phyloP scores from a whole-genome alignment of 2,888 invertebrate genomes.

The Apomyelois bistriatella region DNA sequence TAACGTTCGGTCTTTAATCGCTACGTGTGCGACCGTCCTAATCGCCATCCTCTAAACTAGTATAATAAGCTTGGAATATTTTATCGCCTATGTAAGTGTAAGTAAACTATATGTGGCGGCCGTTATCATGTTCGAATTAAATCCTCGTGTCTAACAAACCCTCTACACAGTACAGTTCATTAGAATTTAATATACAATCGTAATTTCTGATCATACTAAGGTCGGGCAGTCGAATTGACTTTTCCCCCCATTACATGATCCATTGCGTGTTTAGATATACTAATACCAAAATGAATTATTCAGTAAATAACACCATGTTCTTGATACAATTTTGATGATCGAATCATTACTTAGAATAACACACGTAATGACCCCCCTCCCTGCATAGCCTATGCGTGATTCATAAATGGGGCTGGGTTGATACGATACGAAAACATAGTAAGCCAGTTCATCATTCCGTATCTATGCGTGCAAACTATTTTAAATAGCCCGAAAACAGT shows the following conservation, averaged over 20 bases:
- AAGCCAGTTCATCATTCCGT: conserved; percentile 57
- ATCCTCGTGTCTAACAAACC: conserved; percentile 30
- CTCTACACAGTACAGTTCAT: conserved; percentile 34
- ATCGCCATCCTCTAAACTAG: conserved; percentile 80
- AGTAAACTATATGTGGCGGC: conserved; percentile 41
- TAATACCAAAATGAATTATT: conserved; percentile 65
- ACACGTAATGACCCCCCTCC: conserved; percentile 51
- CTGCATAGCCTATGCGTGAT: conserved; percentile 65
- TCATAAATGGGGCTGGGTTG: conserved; percentile 47
- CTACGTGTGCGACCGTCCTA: conserved; percentile 75
- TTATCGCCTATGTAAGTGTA: conserved; percentile 54
- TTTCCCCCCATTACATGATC: conserved; percentile 42
- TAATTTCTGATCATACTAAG: conserved; percentile 46
- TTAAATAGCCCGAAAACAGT: conserved; percentile 63
- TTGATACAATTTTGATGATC: conserved; percentile 58
- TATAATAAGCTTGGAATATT: conserved; percentile 65
- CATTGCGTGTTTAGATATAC: conserved; percentile 67
- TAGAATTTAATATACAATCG: conserved; percentile 25
- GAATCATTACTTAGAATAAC: conserved; percentile 53
- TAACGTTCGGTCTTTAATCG: conserved; percentile 63
- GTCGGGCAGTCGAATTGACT: conserved; percentile 44
- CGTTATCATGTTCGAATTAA: conserved; percentile 35
- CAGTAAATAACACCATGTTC: conserved; percentile 64
- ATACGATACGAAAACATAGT: conserved; percentile 45
- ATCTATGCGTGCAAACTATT: conserved; percentile 64